Evolutionary conservation across 2,797 vertebrate genomes (phyloP).

Genomic region (Rhabdophis nuchalis): DNA sequence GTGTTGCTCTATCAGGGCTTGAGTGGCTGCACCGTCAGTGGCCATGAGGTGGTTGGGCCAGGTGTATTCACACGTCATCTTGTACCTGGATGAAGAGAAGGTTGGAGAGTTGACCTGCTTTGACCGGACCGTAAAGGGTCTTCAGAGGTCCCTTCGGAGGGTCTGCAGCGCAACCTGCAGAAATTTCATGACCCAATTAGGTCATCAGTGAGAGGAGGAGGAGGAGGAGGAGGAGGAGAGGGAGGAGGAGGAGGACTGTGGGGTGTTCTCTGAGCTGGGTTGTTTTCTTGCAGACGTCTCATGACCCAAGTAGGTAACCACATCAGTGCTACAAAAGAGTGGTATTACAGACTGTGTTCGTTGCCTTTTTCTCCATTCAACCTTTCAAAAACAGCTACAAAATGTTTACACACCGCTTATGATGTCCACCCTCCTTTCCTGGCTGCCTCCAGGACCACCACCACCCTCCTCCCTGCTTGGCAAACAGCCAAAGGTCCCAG

Average conservation of each 20-base stretch:
- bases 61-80: constrained; percentile 96
- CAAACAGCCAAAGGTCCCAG: too few relatives aligned
- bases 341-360: too few relatives aligned
- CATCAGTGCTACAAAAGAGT: not conserved
- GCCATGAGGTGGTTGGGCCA: constrained; percentile 93
- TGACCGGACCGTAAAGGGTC: not conserved
- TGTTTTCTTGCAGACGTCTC: not conserved
- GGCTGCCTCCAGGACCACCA: not conserved
- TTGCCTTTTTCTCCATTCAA: too few relatives aligned
- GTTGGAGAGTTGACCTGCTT: not conserved
- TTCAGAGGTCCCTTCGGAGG: not conserved
- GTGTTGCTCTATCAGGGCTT: constrained; percentile 83
- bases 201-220: too few relatives aligned
- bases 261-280: too few relatives aligned
- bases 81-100: constrained; percentile 74
- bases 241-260: too few relatives aligned
- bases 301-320: not conserved
- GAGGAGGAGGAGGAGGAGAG: too few relatives aligned
- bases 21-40: constrained; percentile 80
- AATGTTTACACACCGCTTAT: too few relatives aligned
- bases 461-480: too few relatives aligned
- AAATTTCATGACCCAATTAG: too few relatives aligned
- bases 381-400: too few relatives aligned
- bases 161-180: not conserved
- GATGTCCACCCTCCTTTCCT: not conserved